Evolutionary conservation across 1,140 invertebrate genomes (phyloP).

Genomic region (Leptinotarsa texana): DNA sequence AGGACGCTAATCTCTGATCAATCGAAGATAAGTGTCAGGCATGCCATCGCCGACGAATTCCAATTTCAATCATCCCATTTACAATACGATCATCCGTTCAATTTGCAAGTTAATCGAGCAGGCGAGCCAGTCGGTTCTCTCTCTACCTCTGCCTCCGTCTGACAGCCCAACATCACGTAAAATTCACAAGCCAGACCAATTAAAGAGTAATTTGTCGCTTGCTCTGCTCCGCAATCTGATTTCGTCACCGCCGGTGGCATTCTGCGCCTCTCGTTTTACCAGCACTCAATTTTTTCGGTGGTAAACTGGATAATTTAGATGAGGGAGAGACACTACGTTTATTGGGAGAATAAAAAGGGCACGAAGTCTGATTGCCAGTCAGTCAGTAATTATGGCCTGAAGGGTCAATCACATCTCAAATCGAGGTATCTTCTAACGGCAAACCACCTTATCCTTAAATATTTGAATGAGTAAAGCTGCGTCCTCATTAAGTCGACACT

Average conservation of each 20-base stretch:
- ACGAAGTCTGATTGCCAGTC: too few species aligned
- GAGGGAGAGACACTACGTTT: not conserved
- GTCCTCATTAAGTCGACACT: too few species aligned
- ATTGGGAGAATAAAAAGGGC: too few species aligned
- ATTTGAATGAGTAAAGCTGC: too few species aligned
- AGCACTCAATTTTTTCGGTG: constrained; percentile 1
- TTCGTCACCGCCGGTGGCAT: not conserved
- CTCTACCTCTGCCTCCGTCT: not conserved
- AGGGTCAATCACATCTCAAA: too few species aligned
- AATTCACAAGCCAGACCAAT: constrained; percentile 5
- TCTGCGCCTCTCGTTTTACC: constrained; percentile 8
- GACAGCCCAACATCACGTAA: not conserved
- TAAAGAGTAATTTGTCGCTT: constrained; percentile 21
- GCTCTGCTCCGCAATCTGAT: constrained; percentile 16
- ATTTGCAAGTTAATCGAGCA: not conserved
- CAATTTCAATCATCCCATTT: not conserved
- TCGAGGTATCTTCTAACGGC: too few species aligned
- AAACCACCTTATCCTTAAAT: too few species aligned
- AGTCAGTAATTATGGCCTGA: too few species aligned
- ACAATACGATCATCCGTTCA: constrained; percentile 5
- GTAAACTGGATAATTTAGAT: not conserved
- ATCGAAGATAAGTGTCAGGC: not conserved
- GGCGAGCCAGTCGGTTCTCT: not conserved
- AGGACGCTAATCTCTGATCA: not conserved
- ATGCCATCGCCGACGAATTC: not conserved